These are phyloP conservation scores for Illadopsis cleaveri DNA, from an alignment of 2,113 vertebrate species.

Conservation along the genomic window DNA sequence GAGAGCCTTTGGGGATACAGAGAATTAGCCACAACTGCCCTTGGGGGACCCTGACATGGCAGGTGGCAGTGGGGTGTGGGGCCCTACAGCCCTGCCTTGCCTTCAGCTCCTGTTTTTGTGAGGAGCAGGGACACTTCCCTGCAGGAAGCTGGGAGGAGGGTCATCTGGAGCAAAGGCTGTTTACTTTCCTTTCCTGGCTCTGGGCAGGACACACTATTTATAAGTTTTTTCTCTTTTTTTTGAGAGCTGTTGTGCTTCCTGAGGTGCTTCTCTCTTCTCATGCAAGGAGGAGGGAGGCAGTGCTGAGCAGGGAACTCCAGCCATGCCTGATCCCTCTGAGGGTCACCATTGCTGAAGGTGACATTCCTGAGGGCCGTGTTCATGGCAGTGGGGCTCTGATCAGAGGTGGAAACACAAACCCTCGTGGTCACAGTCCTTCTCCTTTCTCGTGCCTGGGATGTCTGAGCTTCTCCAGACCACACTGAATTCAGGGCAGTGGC, in stretches of 20 bases:
- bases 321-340: accelerated
- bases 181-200: constrained; percentile 43
- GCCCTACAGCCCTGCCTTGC: neutral
- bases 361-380: neutral
- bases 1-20: accelerated
- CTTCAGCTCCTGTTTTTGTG: neutral
- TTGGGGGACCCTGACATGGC: accelerated
- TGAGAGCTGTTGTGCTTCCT: constrained; percentile 22
- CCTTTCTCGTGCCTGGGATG: neutral
- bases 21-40: accelerated
- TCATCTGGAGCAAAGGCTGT: constrained; percentile 1
- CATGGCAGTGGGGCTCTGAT: neutral
- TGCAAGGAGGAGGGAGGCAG: neutral
- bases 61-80: accelerated
- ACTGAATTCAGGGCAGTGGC: neutral
- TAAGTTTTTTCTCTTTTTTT: constrained; percentile 23
- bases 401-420: neutral
- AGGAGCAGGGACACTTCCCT: neutral
- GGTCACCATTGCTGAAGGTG: neutral
- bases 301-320: neutral
- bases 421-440: neutral
- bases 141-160: neutral
- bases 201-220: constrained; percentile 32
- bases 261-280: neutral
- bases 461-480: neutral